These are phyloP conservation scores for Leptinotarsa texana DNA, from an alignment of 1,140 invertebrate species.

Conservation along the genomic window DNA sequence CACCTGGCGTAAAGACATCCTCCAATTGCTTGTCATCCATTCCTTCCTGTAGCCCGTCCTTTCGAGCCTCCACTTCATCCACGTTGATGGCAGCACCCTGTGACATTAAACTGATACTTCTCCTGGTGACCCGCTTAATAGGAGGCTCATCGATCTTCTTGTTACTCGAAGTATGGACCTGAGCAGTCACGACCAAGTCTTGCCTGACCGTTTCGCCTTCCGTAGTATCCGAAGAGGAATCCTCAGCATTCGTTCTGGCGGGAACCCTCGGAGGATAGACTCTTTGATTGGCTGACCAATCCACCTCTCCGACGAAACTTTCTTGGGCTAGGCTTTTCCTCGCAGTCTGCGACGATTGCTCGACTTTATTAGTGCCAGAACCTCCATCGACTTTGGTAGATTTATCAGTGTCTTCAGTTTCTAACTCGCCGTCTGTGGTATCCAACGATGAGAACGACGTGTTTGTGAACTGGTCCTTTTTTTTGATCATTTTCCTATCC, in stretches of 20 bases:
- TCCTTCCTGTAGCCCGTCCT: no score
- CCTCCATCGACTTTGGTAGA: neutral
- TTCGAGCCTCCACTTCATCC: no score
- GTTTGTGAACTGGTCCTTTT: neutral
- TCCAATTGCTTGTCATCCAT: neutral
- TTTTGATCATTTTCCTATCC: neutral
- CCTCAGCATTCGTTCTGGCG: neutral
- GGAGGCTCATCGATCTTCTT: neutral
- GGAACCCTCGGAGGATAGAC: neutral
- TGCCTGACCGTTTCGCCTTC: neutral
- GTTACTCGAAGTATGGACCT: neutral
- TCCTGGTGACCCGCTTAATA: slow-evolving; percentile 10
- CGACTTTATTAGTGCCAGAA: neutral
- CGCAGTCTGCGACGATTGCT: neutral
- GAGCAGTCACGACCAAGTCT: slow-evolving; percentile 12
- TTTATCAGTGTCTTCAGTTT: neutral
- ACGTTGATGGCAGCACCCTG: neutral
- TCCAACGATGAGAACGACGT: neutral
- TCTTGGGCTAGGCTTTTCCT: neutral
- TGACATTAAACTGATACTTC: slow-evolving; percentile 10
- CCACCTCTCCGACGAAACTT: neutral
- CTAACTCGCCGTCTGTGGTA: neutral
- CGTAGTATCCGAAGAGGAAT: slow-evolving; percentile 11
- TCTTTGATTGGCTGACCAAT: neutral
- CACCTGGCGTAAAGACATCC: neutral